Percentiles rank a stretch among this genome's conserved stretches.
phyloP scores from a whole-genome alignment of 2,113 vertebrate species.

The Syngnathus scovelli region DNA sequence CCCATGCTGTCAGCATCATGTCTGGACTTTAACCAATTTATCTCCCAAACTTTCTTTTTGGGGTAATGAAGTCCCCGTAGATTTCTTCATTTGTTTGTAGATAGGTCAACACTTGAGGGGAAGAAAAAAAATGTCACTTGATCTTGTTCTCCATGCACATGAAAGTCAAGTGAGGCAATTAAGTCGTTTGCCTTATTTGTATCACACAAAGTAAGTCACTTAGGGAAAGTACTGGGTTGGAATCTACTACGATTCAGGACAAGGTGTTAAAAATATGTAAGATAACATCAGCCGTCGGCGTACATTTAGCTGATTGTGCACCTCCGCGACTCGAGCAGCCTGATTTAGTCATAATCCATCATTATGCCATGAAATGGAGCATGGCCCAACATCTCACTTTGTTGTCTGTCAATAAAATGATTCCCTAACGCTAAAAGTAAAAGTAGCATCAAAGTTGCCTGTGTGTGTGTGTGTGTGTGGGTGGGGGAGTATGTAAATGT shows the following conservation, averaged over 20 bases:
- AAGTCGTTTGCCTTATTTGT: slow-evolving; percentile 48
- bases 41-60: slow-evolving; percentile 27
- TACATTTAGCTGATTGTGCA: slow-evolving; percentile 67
- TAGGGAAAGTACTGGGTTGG: slow-evolving; percentile 48
- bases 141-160: slow-evolving; percentile 41
- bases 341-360: slow-evolving; percentile 64
- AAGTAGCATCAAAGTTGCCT: slow-evolving; percentile 7
- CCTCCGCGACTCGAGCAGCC: slow-evolving; percentile 41
- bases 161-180: slow-evolving; percentile 50
- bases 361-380: slow-evolving; percentile 50
- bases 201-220: slow-evolving; percentile 39
- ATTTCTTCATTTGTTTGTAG: slow-evolving; percentile 32
- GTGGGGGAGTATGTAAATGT: no score
- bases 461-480: neutral
- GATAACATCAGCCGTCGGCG: slow-evolving; percentile 53
- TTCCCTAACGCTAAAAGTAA: slow-evolving; percentile 28
- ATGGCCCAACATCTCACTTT: slow-evolving; percentile 11
- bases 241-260: slow-evolving; percentile 61
- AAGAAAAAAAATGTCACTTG: slow-evolving; percentile 44
- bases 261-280: slow-evolving; percentile 55
- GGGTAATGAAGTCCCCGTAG: slow-evolving; percentile 33
- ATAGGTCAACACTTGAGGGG: slow-evolving; percentile 32
- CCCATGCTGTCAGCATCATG: slow-evolving; percentile 30
- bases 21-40: slow-evolving; percentile 43
- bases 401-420: slow-evolving; percentile 31